These are phyloP conservation scores for Drosophila lini DNA, from an alignment of 1,140 invertebrate species.

Conservation along the genomic window DNA sequence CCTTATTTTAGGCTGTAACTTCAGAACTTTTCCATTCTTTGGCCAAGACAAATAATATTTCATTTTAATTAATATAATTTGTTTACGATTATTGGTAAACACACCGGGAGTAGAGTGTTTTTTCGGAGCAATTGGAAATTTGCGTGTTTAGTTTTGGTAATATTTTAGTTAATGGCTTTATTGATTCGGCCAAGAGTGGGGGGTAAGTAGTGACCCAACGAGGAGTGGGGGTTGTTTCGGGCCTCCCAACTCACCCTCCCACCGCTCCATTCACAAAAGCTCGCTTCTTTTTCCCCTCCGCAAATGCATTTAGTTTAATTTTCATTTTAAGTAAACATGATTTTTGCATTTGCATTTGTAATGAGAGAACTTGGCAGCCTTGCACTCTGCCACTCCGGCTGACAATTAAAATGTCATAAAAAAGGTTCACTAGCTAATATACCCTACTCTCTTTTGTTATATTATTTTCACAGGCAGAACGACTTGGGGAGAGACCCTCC, in stretches of 20 bases:
- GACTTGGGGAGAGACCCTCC: constrained; percentile 8
- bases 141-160: constrained; percentile 52
- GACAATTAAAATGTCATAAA: constrained; percentile 71
- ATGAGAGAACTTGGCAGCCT: constrained; percentile 26
- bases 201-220: neutral
- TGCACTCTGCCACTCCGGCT: neutral
- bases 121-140: constrained; percentile 60
- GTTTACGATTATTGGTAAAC: constrained; percentile 75
- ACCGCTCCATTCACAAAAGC: neutral
- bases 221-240: too few relatives aligned
- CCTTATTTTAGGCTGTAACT: constrained; percentile 1
- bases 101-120: constrained; percentile 28
- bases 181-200: constrained; percentile 44
- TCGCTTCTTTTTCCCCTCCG: neutral
- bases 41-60: constrained; percentile 55
- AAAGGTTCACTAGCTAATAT: constrained; percentile 20
- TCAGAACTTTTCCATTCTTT: neutral
- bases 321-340: constrained; percentile 61
- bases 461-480: constrained; percentile 15
- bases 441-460: constrained; percentile 11
- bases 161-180: constrained; percentile 60
- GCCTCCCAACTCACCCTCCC: neutral
- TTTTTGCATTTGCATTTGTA: constrained; percentile 71
- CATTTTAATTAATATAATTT: constrained; percentile 77
- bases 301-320: constrained; percentile 61